Percentiles rank a stretch among this genome's conserved stretches.
These are phyloP conservation scores for Phoebastria nigripes DNA, from an alignment of 2,797 vertebrate genomes.

Conservation along the genomic window DNA sequence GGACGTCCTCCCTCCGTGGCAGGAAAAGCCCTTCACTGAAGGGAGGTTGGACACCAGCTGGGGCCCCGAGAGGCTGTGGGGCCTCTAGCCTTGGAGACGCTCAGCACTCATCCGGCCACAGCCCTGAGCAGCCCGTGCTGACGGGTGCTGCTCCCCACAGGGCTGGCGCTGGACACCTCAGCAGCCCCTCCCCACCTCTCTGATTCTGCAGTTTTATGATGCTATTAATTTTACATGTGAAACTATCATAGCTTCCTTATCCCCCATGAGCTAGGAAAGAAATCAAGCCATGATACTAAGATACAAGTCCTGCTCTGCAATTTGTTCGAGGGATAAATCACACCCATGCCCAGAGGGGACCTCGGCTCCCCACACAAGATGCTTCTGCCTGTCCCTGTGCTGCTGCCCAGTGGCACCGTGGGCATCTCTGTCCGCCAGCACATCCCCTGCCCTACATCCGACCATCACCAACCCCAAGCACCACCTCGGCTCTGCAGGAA, in stretches of 20 bases:
- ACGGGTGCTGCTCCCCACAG: fast-evolving
- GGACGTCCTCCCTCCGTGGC: background rate
- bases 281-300: background rate
- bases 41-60: fast-evolving
- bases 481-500: background rate
- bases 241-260: background rate
- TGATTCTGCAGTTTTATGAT: fast-evolving
- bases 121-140: background rate
- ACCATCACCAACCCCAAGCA: background rate
- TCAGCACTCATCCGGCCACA: background rate
- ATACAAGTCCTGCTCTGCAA: no score
- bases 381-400: background rate
- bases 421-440: background rate
- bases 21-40: background rate
- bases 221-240: background rate
- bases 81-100: background rate
- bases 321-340: fast-evolving
- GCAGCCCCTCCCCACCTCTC: no score
- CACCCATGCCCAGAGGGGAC: no score
- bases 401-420: background rate
- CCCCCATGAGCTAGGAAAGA: background rate
- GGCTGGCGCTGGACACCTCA: no score
- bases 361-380: fast-evolving
- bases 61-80: fast-evolving
- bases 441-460: background rate